Evolutionary conservation across 2,113 vertebrate species (phyloP).

Genomic region (Lasiurus borealis): DNA sequence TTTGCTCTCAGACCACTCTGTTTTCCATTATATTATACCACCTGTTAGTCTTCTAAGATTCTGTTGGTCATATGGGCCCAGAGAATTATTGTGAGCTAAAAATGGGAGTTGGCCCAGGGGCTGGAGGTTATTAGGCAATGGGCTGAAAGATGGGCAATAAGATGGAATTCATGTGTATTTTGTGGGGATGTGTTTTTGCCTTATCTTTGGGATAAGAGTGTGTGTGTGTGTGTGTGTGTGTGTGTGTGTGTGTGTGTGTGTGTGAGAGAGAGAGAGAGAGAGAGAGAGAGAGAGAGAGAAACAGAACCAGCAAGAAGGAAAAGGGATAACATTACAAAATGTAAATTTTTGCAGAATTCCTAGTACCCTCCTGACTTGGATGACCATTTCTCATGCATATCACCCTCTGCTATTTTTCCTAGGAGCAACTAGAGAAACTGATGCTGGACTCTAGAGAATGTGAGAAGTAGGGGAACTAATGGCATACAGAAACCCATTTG

Average conservation of each 20-base stretch:
- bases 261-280: rapidly evolving
- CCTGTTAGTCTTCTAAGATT: not conserved
- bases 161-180: not conserved
- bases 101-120: not conserved
- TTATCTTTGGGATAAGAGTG: not conserved
- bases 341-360: not conserved
- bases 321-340: not conserved
- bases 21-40: not conserved
- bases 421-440: not conserved
- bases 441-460: not conserved
- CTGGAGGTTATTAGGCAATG: not conserved
- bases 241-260: not conserved
- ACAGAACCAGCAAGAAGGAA: not conserved
- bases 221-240: not conserved
- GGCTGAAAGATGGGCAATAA: not conserved
- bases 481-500: not conserved
- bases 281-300: rapidly evolving
- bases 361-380: not conserved
- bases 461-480: not conserved
- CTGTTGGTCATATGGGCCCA: not conserved
- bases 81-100: not conserved
- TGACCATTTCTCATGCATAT: not conserved
- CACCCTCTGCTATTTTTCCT: not conserved
- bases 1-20: not conserved
- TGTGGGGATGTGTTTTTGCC: not conserved